These are phyloP conservation scores for Thaleichthys pacificus DNA, from an alignment of 2,797 vertebrate genomes.

Conservation along the genomic window DNA sequence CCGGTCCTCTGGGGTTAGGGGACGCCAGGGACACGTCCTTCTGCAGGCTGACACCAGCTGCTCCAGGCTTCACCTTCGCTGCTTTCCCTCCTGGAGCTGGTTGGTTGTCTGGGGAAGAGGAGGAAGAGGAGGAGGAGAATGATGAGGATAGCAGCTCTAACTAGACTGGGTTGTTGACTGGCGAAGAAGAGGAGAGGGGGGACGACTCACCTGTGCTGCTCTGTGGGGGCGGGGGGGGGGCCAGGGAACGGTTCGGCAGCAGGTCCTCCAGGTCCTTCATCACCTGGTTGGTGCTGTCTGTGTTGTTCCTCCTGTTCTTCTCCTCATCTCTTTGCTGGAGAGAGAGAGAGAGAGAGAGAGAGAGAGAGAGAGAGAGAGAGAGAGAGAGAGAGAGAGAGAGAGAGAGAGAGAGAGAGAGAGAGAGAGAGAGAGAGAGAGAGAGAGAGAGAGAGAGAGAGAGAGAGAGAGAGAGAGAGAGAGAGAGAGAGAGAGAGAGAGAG, in stretches of 20 bases:
- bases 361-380: not conserved
- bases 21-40: constrained; percentile 62
- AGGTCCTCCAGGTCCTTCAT: constrained; percentile 84
- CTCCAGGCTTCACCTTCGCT: constrained; percentile 64
- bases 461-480: not conserved
- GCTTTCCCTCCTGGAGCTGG: constrained; percentile 49
- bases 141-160: not conserved
- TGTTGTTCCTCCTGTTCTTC: constrained; percentile 90
- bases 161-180: not conserved
- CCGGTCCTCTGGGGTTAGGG: constrained; percentile 59
- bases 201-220: constrained; percentile 28
- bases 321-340: constrained; percentile 89
- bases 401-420: not conserved
- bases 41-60: constrained; percentile 57
- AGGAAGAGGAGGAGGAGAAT: not conserved
- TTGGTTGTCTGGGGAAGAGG: constrained; percentile 61
- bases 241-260: constrained; percentile 66
- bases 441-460: not conserved
- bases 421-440: not conserved
- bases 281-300: constrained; percentile 79
- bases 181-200: not conserved
- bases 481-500: not conserved
- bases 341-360: not conserved
- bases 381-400: not conserved
- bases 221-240: constrained; percentile 18